phyloP scores from a whole-genome alignment of 2,113 vertebrate genomes.

The Oncorhynchus keta region DNA sequence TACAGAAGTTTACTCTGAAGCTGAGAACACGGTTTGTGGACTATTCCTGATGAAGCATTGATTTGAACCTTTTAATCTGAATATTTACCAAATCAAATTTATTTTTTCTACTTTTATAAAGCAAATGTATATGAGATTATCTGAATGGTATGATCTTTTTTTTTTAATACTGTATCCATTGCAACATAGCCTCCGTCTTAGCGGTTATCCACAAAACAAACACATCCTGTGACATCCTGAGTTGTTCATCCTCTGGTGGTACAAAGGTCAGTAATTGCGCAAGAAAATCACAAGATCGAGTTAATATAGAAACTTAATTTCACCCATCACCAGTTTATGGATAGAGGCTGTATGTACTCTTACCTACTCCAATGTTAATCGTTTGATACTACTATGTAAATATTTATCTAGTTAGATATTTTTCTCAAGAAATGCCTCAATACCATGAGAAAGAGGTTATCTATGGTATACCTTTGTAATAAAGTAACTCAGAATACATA shows the following conservation, averaged over 20 bases:
- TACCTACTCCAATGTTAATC: no score
- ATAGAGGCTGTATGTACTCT: not conserved
- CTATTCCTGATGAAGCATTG: conserved; percentile 9
- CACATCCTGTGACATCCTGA: conserved; percentile 24
- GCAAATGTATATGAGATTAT: not conserved
- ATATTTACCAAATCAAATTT: not conserved
- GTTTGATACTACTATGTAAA: not conserved
- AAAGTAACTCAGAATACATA: conserved; percentile 14
- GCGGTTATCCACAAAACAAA: conserved; percentile 34
- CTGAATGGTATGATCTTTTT: not conserved
- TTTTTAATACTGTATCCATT: not conserved
- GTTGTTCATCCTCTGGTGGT: not conserved
- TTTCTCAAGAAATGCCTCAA: conserved; percentile 22
- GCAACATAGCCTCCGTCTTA: conserved; percentile 5
- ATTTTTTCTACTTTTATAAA: conserved; percentile 12
- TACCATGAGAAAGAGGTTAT: no score
- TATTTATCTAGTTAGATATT: not conserved
- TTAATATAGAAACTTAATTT: not conserved
- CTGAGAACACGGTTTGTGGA: conserved; percentile 41
- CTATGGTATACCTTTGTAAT: conserved; percentile 9
- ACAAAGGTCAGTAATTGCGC: not conserved
- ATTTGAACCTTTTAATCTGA: not conserved
- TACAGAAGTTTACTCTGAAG: conserved; percentile 64
- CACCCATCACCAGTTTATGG: not conserved
- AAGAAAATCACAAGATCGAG: not conserved